Percentiles rank a stretch among this genome's conserved stretches.
phyloP scores from a whole-genome alignment of 2,113 vertebrate genomes.

The Dipodomys ordii region DNA sequence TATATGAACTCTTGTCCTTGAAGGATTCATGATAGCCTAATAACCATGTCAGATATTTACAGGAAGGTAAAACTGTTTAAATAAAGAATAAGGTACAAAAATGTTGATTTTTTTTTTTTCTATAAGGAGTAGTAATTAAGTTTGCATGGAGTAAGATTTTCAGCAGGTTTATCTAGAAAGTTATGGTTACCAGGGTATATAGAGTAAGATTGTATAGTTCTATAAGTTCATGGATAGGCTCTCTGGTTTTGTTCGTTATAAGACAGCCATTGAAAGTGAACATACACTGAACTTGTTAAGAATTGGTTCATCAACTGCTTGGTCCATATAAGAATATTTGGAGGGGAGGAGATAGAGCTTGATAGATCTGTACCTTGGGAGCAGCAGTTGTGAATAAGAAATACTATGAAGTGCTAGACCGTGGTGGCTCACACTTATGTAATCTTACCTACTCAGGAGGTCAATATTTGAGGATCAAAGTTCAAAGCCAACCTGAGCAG shows the following conservation, averaged over 20 bases:
- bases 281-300: not conserved
- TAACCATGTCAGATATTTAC: not conserved
- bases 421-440: too few relatives aligned
- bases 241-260: not conserved
- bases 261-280: not conserved
- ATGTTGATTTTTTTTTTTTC: not conserved
- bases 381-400: not conserved
- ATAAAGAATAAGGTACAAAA: not conserved
- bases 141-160: constrained; percentile 35
- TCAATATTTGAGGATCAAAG: too few relatives aligned
- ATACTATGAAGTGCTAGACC: not conserved
- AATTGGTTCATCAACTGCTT: not conserved
- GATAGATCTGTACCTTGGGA: not conserved
- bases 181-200: not conserved
- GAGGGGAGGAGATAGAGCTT: not conserved
- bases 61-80: not conserved
- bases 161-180: not conserved
- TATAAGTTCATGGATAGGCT: not conserved
- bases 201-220: not conserved
- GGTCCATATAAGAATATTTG: not conserved
- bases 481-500: too few relatives aligned
- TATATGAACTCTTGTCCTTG: not conserved
- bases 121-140: not conserved
- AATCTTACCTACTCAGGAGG: too few relatives aligned
- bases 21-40: not conserved